Evolutionary conservation across 2,797 vertebrate species (phyloP), one percentile per base, ranked within the genome.

Genomic region (Macropodus opercularis): DNA sequence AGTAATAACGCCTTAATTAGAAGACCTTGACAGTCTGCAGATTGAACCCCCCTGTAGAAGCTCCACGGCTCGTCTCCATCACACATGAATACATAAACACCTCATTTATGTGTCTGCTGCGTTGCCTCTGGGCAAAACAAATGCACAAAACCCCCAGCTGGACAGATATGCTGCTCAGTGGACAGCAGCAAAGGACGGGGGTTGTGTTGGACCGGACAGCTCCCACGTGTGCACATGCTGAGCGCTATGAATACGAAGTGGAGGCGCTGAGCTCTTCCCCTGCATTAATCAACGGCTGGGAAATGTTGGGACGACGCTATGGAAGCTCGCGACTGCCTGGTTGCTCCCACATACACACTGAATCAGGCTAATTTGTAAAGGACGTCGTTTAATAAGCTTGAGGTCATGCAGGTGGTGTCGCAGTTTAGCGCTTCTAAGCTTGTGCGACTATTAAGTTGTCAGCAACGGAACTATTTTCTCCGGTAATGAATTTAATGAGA

Each of bases 1-100:
- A 61, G 63, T 66, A 77, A 80, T 77, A 72, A 84, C 50, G 4
- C 35, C 48, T 75, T 60, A 55, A 69, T 85, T 80, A 80, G 41
- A 69, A 65, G 55, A 72, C 24, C 69, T 14, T 64, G 68, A 72
- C 58, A 78, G 72, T 58, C 57, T 42, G 43, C 55, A 65, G 73
- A n/a, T 44, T 35, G 46, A 61, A 55, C 56, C 55, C 46, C 48
- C 36, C 42, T 49, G 60, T 32, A 75, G 36, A 69, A 24, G 43
- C 19, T 35, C 35, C 14, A 21, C 34, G 55, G 11, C 62, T 50
- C 47, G 57, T 47, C 55, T 41, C 55, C 23, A 47, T 46, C 44
- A 52, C 52, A 63, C 35, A 47, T 15, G 17, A 34, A 64, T 39
- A 47, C 21, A 31, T 36, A 53, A 36, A 68, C 43, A 58, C 10